A percentile compares a stretch with the other conserved stretches of the same genome.
Evolutionary conservation across 2,888 invertebrate species (phyloP).

Genomic region (Acholoe squamosa): DNA sequence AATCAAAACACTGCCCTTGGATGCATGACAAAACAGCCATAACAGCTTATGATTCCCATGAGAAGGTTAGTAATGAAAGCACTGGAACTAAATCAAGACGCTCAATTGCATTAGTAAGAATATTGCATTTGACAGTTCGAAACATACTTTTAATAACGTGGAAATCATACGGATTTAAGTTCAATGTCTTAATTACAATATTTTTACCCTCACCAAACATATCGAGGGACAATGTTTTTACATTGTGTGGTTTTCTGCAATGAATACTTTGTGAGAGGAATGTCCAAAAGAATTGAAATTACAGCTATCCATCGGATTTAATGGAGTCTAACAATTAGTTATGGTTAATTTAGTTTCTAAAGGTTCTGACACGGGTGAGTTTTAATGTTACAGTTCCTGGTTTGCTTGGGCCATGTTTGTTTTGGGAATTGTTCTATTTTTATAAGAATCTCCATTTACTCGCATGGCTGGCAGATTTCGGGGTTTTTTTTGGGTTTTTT

Average conservation of each 20-base stretch:
- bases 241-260: no score
- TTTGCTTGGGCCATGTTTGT: not conserved
- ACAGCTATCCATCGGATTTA: slow-evolving; percentile 14
- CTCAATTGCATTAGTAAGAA: no score
- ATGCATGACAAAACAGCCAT: not conserved
- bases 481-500: no score
- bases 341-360: slow-evolving; percentile 44
- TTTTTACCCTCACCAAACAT: no score
- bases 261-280: no score
- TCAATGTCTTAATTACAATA: no score
- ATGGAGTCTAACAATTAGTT: slow-evolving; percentile 32
- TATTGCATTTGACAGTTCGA: no score
- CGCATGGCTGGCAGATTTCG: slow-evolving; percentile 34
- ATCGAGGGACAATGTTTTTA: no score
- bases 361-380: not conserved
- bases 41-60: slow-evolving; percentile 26
- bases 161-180: no score
- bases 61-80: not conserved
- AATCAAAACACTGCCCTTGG: not conserved
- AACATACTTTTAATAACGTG: no score
- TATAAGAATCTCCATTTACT: slow-evolving; percentile 33
- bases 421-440: slow-evolving; percentile 7
- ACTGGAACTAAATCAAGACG: no score
- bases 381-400: not conserved
- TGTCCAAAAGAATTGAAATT: not conserved